Percentiles rank a stretch among this genome's conserved stretches.
phyloP scores from a whole-genome alignment of 2,797 vertebrate genomes.

The Acropternis orthonyx region DNA sequence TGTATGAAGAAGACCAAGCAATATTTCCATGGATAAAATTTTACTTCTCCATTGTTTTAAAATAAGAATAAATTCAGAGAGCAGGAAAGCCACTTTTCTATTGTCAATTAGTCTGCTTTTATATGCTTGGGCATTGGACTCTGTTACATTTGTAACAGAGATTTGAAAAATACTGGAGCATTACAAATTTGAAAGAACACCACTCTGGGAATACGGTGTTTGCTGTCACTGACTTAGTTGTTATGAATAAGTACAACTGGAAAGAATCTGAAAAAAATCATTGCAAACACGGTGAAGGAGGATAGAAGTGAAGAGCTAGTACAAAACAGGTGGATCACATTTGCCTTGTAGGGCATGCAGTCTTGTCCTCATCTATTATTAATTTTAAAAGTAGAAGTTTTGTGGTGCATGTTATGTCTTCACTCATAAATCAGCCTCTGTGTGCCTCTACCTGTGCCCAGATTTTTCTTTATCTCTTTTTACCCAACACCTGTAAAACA shows the following conservation, averaged over 20 bases:
- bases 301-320: not conserved
- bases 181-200: not conserved
- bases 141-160: not conserved
- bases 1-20: not conserved
- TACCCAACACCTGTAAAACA: not conserved
- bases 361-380: constrained; percentile 22
- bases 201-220: not conserved
- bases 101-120: not conserved
- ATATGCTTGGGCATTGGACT: not conserved
- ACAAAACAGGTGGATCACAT: not conserved
- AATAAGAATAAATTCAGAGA: not conserved
- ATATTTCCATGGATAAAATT: not conserved
- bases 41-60: not conserved
- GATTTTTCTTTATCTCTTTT: not conserved
- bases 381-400: constrained; percentile 18
- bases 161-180: not conserved
- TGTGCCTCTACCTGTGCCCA: not conserved
- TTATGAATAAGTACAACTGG: not conserved
- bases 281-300: not conserved
- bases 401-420: not conserved
- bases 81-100: not conserved
- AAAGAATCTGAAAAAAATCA: not conserved
- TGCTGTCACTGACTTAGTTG: not conserved
- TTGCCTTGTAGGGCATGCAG: not conserved
- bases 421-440: not conserved